phyloP scores from a whole-genome alignment of 2,888 invertebrate genomes.

The Meta bourneti region DNA sequence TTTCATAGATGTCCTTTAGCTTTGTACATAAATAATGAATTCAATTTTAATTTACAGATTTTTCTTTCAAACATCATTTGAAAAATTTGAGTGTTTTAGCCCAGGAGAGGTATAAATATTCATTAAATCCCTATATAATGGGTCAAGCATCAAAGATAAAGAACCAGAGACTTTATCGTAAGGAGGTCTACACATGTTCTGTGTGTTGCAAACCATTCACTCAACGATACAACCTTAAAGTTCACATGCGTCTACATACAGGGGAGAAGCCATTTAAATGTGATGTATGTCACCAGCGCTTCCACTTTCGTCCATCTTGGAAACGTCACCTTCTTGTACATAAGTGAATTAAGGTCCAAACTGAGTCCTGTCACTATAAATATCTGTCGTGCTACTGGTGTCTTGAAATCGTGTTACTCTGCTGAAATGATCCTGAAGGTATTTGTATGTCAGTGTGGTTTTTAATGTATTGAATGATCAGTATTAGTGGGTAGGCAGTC shows the following conservation, averaged over 20 bases:
- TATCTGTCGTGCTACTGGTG: background rate
- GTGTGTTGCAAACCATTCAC: conserved; percentile 54
- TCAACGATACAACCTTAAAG: conserved; percentile 57
- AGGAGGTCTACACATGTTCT: conserved; percentile 28
- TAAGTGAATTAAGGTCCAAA: background rate
- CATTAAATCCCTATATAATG: conserved; percentile 14
- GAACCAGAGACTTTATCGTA: conserved; percentile 14
- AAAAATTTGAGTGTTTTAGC: conserved; percentile 26
- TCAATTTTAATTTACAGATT: conserved; percentile 46
- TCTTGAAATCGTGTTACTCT: background rate
- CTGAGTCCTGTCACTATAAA: background rate
- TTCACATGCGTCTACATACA: conserved; percentile 60
- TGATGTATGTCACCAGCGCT: conserved; percentile 36
- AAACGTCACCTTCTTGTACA: conserved; percentile 50
- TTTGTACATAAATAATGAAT: background rate
- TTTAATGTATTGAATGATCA: background rate
- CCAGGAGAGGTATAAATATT: conserved; percentile 10
- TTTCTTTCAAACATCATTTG: conserved; percentile 25
- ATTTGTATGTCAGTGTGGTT: background rate
- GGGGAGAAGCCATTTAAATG: conserved; percentile 60
- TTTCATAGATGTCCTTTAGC: background rate
- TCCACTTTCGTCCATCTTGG: conserved; percentile 60
- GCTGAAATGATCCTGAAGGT: background rate
- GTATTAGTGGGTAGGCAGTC: too few species aligned
- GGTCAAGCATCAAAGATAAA: background rate